A percentile compares a stretch with the other conserved stretches of the same genome.
phyloP scores from a whole-genome alignment of 1,140 invertebrate species.

The Temnothorax curvispinosus region DNA sequence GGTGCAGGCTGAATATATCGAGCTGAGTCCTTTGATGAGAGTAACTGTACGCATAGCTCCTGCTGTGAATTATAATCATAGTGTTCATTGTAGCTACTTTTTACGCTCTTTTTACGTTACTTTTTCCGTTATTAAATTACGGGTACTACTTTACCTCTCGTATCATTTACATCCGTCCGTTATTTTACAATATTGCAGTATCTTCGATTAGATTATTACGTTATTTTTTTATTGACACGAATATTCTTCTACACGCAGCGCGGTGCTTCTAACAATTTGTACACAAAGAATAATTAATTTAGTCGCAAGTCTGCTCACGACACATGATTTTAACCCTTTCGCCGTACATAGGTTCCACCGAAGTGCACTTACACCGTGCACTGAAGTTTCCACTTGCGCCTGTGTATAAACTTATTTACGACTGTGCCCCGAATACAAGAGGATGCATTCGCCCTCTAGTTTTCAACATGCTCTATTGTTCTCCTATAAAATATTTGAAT shows the following conservation, averaged over 20 bases:
- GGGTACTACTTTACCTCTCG: neutral
- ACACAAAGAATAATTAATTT: conserved; percentile 60
- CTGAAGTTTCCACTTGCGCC: conserved; percentile 51
- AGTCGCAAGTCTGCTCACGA: conserved; percentile 44
- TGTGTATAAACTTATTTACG: conserved; percentile 57
- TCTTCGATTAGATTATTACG: neutral
- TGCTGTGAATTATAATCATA: neutral
- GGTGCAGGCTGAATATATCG: conserved; percentile 7
- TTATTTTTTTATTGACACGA: neutral
- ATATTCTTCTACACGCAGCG: neutral
- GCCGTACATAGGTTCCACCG: conserved; percentile 35
- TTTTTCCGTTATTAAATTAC: conserved; percentile 12
- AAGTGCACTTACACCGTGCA: conserved; percentile 49
- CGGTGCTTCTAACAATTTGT: conserved; percentile 35
- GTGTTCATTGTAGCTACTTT: conserved; percentile 11
- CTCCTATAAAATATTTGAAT: conserved; percentile 28
- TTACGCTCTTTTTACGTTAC: neutral
- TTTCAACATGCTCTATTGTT: conserved; percentile 44
- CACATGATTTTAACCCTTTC: conserved; percentile 57
- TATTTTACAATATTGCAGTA: neutral
- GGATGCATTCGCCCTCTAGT: conserved; percentile 48
- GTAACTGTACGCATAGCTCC: neutral
- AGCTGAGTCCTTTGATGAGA: conserved; percentile 21
- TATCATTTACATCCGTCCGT: neutral
- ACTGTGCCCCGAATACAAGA: conserved; percentile 47